phyloP scores from a whole-genome alignment of 2,888 invertebrate species.

The Barypeithes pellucidus region DNA sequence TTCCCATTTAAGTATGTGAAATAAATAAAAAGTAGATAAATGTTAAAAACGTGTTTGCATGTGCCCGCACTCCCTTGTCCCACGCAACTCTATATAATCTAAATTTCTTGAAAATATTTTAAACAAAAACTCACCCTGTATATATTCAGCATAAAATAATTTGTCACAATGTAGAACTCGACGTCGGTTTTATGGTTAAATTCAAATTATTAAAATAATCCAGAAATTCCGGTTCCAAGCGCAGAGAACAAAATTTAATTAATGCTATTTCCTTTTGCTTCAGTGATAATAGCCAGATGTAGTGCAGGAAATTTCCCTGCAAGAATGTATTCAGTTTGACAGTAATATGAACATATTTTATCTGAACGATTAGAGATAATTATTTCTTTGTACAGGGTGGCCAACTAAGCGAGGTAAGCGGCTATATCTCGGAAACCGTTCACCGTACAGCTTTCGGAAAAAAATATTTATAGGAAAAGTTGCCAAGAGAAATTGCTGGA shows the following conservation, averaged over 20 bases:
- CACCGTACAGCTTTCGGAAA: too few species aligned
- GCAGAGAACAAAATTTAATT: constrained; percentile 3
- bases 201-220: background rate
- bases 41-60: too few species aligned
- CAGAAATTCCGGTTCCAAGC: background rate
- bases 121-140: too few species aligned
- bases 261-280: constrained; percentile 5
- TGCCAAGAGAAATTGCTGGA: too few species aligned
- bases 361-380: background rate
- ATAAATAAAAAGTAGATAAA: too few species aligned
- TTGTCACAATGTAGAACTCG: background rate
- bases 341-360: background rate
- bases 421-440: too few species aligned
- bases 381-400: background rate
- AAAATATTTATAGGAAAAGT: too few species aligned
- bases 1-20: too few species aligned
- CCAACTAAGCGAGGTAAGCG: too few species aligned
- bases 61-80: too few species aligned
- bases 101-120: too few species aligned
- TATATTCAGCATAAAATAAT: background rate
- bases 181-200: background rate
- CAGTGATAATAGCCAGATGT: background rate
- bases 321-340: background rate
- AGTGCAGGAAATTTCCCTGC: background rate
- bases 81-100: too few species aligned